Conservation (phyloP, 2,113 vertebrate genomes). For the Muntiacus muntjak region DNA sequence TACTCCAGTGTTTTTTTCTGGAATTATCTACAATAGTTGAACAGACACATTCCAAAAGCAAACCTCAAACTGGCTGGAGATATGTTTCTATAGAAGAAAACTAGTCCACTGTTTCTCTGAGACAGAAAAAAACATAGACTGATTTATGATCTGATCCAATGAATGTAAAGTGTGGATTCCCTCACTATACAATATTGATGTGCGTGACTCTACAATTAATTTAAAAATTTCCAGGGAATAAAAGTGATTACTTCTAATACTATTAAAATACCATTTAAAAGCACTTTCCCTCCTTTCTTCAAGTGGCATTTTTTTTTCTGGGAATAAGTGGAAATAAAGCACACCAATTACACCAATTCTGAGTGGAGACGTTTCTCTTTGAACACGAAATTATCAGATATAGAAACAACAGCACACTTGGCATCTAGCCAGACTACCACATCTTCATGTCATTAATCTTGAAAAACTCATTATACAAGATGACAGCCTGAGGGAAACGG, state of each 20-base stretch:
- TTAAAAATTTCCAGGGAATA: not conserved
- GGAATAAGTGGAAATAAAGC: not conserved
- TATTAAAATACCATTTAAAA: not conserved
- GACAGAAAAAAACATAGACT: not conserved
- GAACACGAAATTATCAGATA: slow-evolving; percentile 4
- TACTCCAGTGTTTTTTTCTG: not conserved
- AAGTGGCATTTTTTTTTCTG: not conserved
- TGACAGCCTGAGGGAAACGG: not conserved
- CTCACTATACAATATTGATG: not conserved
- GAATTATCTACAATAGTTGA: not conserved
- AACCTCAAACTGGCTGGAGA: not conserved
- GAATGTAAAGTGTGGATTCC: not conserved
- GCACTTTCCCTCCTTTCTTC: not conserved
- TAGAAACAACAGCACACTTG: not conserved
- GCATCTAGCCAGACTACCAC: not conserved
- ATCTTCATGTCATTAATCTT: not conserved
- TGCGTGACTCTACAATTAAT: not conserved
- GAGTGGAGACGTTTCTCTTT: not conserved
- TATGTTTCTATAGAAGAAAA: not conserved
- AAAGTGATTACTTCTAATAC: not conserved
- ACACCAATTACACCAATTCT: not conserved
- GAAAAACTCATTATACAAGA: not conserved
- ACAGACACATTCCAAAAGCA: not conserved
- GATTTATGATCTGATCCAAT: not conserved
- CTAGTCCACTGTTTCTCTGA: not conserved